Conservation (phyloP, 2,888 invertebrate species). For the Mimachlamys varia region DNA sequence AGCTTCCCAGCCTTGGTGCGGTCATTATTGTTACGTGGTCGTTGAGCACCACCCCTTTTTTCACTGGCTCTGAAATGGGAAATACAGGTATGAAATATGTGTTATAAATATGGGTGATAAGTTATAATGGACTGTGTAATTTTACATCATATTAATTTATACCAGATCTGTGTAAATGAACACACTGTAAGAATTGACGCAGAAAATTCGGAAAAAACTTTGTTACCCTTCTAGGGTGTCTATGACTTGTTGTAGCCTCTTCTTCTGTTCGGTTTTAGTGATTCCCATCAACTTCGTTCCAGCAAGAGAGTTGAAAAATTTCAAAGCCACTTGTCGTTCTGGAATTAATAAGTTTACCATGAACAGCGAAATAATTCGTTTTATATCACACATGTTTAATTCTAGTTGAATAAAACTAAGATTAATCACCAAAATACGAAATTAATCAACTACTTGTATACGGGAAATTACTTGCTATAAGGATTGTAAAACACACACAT, state of each 20-base stretch:
- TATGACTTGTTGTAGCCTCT: slow-evolving; percentile 68
- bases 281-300: slow-evolving; percentile 70
- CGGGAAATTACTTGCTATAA: too few species aligned
- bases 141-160: too few species aligned
- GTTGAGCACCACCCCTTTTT: not conserved
- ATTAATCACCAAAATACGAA: too few species aligned
- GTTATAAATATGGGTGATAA: not conserved
- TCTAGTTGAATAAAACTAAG: too few species aligned
- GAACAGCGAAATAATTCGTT: not conserved
- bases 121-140: too few species aligned
- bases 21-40: not conserved
- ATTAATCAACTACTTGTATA: too few species aligned
- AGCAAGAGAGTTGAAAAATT: slow-evolving; percentile 72
- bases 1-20: slow-evolving; percentile 5
- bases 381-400: too few species aligned
- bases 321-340: slow-evolving; percentile 74
- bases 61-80: not conserved
- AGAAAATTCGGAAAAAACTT: too few species aligned
- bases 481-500: too few species aligned
- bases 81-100: not conserved
- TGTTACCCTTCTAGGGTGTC: slow-evolving; percentile 65
- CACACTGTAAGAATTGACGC: too few species aligned
- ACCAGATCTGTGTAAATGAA: too few species aligned
- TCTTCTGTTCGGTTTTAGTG: slow-evolving; percentile 63
- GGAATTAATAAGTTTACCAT: slow-evolving; percentile 45